These are phyloP conservation scores for Pharmacophagus antenor DNA, from an alignment of 2,888 invertebrate species.

Conservation along the genomic window DNA sequence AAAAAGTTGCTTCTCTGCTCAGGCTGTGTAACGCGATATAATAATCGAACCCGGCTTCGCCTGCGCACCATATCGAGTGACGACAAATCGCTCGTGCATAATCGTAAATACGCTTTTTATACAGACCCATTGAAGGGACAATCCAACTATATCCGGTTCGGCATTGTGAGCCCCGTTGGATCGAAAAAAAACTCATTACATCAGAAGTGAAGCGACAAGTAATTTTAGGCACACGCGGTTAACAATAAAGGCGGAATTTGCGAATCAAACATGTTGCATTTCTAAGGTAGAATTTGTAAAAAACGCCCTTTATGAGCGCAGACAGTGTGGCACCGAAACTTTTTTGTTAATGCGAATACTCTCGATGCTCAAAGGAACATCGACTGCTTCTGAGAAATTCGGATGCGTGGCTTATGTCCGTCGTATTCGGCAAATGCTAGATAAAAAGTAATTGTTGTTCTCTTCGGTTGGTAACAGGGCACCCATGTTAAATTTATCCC, in stretches of 20 bases:
- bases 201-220: conserved; percentile 41
- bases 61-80: conserved; percentile 67
- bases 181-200: conserved; percentile 67
- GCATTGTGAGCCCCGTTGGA: conserved; percentile 62
- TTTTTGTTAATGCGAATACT: conserved; percentile 67
- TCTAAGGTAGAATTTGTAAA: conserved; percentile 68
- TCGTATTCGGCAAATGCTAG: neutral
- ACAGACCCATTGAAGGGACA: conserved; percentile 56
- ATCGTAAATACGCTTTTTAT: conserved; percentile 74
- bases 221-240: conserved; percentile 43
- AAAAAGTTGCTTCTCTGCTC: conserved; percentile 15
- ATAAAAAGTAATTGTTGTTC: neutral
- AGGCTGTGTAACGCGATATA: conserved; percentile 61
- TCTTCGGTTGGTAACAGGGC: conserved; percentile 1
- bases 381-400: conserved; percentile 59
- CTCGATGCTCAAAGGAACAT: conserved; percentile 47
- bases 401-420: conserved; percentile 38
- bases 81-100: conserved; percentile 78
- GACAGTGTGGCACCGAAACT: conserved; percentile 75
- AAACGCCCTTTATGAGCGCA: conserved; percentile 70
- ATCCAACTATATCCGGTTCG: conserved; percentile 71
- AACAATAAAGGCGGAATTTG: conserved; percentile 48
- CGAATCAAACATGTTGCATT: conserved; percentile 55
- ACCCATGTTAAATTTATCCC: neutral
- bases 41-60: conserved; percentile 62